Conservation (phyloP, 2,113 vertebrate genomes). For the Chauna torquata region DNA sequence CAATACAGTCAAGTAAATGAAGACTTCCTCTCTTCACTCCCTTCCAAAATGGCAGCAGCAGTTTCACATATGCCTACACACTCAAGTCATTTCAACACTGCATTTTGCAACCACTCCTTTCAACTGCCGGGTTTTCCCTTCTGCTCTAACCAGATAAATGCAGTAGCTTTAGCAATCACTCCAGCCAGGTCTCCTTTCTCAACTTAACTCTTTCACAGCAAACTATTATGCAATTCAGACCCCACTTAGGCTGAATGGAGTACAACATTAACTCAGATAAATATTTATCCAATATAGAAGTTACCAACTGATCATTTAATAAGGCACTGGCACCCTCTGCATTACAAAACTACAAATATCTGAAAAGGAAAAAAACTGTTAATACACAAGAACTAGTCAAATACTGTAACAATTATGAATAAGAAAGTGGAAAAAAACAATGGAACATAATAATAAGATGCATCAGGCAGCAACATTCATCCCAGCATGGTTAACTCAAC, state of each 20-base stretch:
- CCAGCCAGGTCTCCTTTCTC: neutral
- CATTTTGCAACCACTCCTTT: neutral
- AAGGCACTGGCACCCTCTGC: neutral
- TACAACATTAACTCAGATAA: neutral
- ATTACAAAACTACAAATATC: neutral
- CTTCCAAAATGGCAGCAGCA: neutral
- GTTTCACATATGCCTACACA: neutral
- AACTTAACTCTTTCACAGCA: neutral
- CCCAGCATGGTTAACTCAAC: neutral
- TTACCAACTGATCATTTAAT: neutral
- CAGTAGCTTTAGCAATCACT: accelerated
- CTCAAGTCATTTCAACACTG: neutral
- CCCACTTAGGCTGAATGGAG: neutral
- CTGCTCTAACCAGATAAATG: neutral
- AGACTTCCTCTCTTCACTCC: neutral
- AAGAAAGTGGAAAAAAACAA: neutral
- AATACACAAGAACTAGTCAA: neutral
- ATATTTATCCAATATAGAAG: neutral
- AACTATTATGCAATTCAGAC: accelerated
- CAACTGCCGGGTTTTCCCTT: neutral
- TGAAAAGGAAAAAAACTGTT: neutral
- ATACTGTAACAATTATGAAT: neutral
- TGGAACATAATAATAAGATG: neutral
- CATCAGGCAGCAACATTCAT: neutral
- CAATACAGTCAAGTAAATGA: neutral